Percentiles rank a stretch among this genome's conserved stretches.
Evolutionary conservation across 2,113 vertebrate genomes (phyloP).

Genomic region (Pituophis catenifer): DNA sequence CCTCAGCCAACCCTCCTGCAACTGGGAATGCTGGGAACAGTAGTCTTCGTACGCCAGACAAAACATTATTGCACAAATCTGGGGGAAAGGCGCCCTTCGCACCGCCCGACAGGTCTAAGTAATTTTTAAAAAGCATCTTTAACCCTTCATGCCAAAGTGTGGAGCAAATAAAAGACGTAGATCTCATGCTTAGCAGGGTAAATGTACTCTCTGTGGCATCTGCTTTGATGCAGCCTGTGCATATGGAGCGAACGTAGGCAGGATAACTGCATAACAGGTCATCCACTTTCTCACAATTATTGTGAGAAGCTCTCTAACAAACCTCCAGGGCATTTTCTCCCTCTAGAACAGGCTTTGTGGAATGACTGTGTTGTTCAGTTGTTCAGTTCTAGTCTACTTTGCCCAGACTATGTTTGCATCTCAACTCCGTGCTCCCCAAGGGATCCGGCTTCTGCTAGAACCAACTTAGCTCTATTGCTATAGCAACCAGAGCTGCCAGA

Average conservation of each 20-base stretch:
- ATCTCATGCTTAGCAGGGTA: background rate
- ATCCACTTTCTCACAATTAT: background rate
- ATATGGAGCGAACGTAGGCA: background rate
- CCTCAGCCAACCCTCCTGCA: background rate
- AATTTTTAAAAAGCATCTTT: background rate
- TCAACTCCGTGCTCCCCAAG: conserved; percentile 36
- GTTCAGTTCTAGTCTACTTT: background rate
- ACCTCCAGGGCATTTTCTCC: fast-evolving
- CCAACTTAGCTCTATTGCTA: conserved; percentile 59
- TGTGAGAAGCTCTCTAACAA: background rate
- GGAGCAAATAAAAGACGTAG: background rate
- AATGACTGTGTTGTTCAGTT: background rate
- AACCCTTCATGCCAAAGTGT: background rate
- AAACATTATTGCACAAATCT: background rate
- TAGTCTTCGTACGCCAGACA: background rate
- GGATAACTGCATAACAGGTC: background rate
- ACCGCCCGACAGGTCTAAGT: background rate
- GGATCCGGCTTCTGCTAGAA: conserved; percentile 48
- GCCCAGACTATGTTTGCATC: background rate
- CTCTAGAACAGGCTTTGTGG: background rate
- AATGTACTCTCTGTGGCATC: background rate
- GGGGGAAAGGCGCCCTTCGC: background rate
- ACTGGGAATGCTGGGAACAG: background rate
- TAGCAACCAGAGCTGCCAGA: conserved; percentile 59
- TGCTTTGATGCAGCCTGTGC: background rate